Conservation (phyloP, 1,140 invertebrate species). For the Cydia strobilella region DNA sequence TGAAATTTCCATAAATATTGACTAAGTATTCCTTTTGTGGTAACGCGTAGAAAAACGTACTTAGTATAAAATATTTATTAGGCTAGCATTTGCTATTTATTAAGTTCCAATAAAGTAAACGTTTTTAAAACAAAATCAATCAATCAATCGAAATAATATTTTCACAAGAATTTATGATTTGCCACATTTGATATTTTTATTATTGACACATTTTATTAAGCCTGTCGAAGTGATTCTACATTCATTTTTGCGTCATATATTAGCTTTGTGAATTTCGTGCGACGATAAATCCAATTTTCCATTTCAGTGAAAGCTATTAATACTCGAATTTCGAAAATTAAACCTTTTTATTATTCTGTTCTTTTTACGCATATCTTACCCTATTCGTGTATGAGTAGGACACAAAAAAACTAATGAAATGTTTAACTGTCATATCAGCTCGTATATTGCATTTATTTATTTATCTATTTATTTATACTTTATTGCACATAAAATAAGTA, state of each 20-base stretch:
- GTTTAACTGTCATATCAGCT: too few relatives aligned
- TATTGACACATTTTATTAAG: background rate
- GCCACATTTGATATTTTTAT: background rate
- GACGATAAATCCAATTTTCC: slow-evolving; percentile 1
- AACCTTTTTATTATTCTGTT: background rate
- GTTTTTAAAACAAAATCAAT: background rate
- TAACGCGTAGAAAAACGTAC: too few relatives aligned
- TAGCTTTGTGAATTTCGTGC: slow-evolving; percentile 14
- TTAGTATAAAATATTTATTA: too few relatives aligned
- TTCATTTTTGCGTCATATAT: background rate
- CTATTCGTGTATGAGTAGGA: background rate
- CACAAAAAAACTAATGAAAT: too few relatives aligned
- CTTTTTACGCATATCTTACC: too few relatives aligned
- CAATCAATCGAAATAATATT: too few relatives aligned
- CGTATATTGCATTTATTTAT: too few relatives aligned
- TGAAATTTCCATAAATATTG: too few relatives aligned
- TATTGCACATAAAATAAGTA: too few relatives aligned
- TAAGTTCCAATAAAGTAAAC: background rate
- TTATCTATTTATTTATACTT: too few relatives aligned
- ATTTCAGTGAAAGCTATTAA: background rate
- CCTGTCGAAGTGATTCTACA: background rate
- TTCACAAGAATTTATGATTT: background rate
- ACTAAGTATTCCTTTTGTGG: too few relatives aligned
- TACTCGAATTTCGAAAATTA: background rate
- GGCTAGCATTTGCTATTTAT: too few relatives aligned